A percentile compares a stretch with the other conserved stretches of the same genome.
These are phyloP conservation scores for Phymastichus coffea DNA, from an alignment of 1,140 invertebrate genomes.

Conservation along the genomic window DNA sequence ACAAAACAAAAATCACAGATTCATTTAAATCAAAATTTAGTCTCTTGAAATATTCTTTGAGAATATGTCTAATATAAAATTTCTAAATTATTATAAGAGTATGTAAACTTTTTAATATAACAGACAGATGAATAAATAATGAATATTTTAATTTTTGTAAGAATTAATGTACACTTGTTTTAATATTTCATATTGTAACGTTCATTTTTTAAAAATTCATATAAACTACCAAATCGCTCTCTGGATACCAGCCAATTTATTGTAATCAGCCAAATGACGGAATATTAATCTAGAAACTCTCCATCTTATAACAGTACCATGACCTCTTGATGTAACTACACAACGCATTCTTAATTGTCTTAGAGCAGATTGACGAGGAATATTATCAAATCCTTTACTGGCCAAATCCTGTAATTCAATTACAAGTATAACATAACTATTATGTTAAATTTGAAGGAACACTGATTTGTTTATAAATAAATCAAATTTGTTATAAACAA, in stretches of 20 bases:
- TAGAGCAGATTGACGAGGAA: constrained; percentile 73
- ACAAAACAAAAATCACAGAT: too few species aligned
- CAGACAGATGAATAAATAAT: too few species aligned
- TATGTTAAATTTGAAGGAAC: not conserved
- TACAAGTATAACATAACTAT: constrained; percentile 22
- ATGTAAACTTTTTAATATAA: too few species aligned
- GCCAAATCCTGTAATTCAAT: constrained; percentile 64
- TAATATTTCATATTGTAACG: too few species aligned
- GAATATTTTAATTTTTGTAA: too few species aligned
- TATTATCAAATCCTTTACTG: constrained; percentile 69
- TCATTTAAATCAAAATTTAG: too few species aligned
- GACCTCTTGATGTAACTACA: constrained; percentile 74
- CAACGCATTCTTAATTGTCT: constrained; percentile 71
- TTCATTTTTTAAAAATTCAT: not conserved
- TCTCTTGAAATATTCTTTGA: too few species aligned
- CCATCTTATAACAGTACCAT: constrained; percentile 74
- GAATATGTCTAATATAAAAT: too few species aligned
- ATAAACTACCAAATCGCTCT: constrained; percentile 77
- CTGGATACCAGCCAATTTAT: constrained; percentile 83
- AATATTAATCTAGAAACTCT: constrained; percentile 86
- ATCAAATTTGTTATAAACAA: constrained; percentile 5
- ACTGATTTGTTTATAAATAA: not conserved
- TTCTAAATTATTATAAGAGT: too few species aligned
- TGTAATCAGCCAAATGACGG: constrained; percentile 86
- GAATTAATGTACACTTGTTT: too few species aligned